A percentile compares a stretch with the other conserved stretches of the same genome.
Evolutionary conservation across 1,140 invertebrate genomes (phyloP).

Genomic region (Zaprionus ornatus): DNA sequence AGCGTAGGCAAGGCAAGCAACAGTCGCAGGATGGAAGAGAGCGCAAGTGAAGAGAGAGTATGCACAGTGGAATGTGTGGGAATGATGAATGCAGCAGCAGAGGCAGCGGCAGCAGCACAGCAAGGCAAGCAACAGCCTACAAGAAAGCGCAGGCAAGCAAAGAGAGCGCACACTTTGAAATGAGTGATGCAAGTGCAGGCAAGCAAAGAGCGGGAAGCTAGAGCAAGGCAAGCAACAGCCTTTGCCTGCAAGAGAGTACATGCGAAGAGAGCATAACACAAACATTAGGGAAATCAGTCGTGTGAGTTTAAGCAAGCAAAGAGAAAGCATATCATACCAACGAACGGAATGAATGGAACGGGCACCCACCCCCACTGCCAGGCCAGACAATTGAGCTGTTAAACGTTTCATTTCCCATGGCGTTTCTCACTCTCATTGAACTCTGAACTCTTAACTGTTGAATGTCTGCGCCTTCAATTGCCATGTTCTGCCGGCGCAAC

Average conservation of each 20-base stretch:
- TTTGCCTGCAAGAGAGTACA: no score
- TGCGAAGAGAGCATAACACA: no score
- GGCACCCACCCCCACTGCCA: not conserved
- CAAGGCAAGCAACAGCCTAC: no score
- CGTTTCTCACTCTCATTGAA: not conserved
- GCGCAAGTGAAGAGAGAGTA: not conserved
- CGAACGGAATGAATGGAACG: no score
- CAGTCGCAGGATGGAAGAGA: not conserved
- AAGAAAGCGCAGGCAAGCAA: not conserved
- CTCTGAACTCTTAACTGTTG: conserved; percentile 32
- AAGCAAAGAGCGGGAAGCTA: no score
- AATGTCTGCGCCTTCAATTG: conserved; percentile 27
- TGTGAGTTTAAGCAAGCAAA: no score
- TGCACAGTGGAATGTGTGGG: not conserved
- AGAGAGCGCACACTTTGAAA: conserved; percentile 1
- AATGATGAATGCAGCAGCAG: not conserved
- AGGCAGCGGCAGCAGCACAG: not conserved
- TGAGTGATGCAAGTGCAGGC: no score
- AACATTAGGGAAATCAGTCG: no score
- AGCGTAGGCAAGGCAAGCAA: not conserved
- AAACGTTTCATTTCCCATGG: conserved; percentile 45
- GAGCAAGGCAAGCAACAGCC: no score
- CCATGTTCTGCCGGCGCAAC: conserved; percentile 29
- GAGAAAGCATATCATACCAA: no score
- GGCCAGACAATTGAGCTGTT: conserved; percentile 64